These are phyloP conservation scores for Athetis lepigone DNA, from an alignment of 2,888 invertebrate species.

Conservation along the genomic window DNA sequence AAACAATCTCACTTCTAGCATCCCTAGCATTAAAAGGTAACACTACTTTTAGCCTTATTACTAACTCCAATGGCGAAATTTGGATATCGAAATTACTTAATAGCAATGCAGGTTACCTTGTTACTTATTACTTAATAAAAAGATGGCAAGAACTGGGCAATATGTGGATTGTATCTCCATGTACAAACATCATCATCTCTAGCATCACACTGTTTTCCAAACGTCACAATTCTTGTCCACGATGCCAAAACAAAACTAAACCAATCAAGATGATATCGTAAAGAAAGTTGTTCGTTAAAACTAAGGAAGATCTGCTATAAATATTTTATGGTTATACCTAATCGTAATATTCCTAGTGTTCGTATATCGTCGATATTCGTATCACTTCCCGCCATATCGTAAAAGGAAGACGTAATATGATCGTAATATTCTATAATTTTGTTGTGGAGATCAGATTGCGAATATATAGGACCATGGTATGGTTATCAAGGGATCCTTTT, in stretches of 20 bases:
- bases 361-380: conserved; percentile 19
- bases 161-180: not conserved
- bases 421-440: not conserved
- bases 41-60: no score
- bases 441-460: conserved; percentile 15
- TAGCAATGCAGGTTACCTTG: no score
- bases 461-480: not conserved
- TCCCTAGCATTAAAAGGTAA: no score
- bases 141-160: not conserved
- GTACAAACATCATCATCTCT: not conserved
- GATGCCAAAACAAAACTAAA: conserved; percentile 38
- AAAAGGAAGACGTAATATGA: conserved; percentile 23
- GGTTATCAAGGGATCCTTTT: no score
- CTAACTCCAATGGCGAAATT: no score
- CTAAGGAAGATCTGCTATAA: conserved; percentile 31
- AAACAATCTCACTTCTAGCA: no score
- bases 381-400: conserved; percentile 25
- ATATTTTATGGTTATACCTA: conserved; percentile 43
- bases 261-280: conserved; percentile 41
- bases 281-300: conserved; percentile 36
- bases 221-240: conserved; percentile 34
- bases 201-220: conserved; percentile 20
- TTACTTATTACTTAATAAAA: not conserved
- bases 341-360: conserved; percentile 25
- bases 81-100: no score